phyloP scores from a whole-genome alignment of 2,888 invertebrate species.

The Xestia ashworthii region DNA sequence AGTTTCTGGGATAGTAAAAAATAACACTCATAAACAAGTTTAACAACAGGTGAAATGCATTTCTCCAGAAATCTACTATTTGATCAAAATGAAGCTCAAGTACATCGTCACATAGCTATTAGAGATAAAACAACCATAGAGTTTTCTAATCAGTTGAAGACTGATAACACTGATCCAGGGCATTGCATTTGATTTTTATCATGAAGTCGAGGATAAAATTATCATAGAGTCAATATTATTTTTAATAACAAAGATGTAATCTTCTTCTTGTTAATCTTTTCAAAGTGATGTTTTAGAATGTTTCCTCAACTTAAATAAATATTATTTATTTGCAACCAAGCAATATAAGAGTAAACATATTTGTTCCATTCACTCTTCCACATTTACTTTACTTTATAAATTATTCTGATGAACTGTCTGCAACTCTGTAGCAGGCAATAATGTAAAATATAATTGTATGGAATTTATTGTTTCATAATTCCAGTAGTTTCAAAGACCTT shows the following conservation, averaged over 20 bases:
- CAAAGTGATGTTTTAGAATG: not conserved
- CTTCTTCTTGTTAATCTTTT: slow-evolving; percentile 9
- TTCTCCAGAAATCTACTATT: not conserved
- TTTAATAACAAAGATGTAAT: not conserved
- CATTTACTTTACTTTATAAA: not conserved
- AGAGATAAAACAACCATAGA: slow-evolving; percentile 9
- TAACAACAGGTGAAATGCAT: not conserved
- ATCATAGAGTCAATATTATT: slow-evolving; percentile 24
- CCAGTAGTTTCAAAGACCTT: not conserved
- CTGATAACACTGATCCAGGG: slow-evolving; percentile 39
- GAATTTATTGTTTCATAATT: not conserved
- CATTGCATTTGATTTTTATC: slow-evolving; percentile 35
- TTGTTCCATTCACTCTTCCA: not conserved
- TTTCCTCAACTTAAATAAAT: not conserved
- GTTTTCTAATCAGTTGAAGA: slow-evolving; percentile 23
- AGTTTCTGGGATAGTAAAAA: too few species aligned
- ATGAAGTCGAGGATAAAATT: slow-evolving; percentile 22
- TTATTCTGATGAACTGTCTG: not conserved
- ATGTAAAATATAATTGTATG: not conserved
- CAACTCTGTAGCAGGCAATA: not conserved
- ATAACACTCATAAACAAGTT: not conserved
- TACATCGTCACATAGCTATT: not conserved
- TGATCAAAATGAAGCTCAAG: not conserved
- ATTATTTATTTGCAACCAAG: not conserved
- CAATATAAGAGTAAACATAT: not conserved